Base-by-base conservation (phyloP, 2,113 vertebrate species). In the Channa argus region DNA sequence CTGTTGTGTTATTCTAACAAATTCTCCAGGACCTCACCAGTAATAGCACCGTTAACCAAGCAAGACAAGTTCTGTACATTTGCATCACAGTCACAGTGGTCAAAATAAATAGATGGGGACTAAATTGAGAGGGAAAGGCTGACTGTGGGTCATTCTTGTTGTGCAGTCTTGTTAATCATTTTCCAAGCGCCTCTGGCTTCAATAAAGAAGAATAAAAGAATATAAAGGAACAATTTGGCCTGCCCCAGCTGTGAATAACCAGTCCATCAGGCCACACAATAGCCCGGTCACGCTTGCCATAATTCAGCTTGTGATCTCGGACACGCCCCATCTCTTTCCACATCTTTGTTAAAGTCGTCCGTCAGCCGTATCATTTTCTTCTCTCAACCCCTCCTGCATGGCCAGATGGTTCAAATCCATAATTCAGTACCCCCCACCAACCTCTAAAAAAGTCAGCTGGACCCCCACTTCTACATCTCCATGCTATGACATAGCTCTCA, bases 341-440 rank as follows among this genome's bases (percentile, higher is more conserved):
- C 93, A 71, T 90, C 93, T 95, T 94, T 95, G 94, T 95, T 96
- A 97, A 96, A 96, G 95, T 93, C 87, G 88, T 91, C 93, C 93
- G 93, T 96, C 96, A 95, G 94, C 58, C 92, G 83, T 87, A 92
- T 88, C 82, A 83, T 92, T 87, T 82, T 55, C 84, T 79, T 78
- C 55, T 68, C 78, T 73, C 68, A 62, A 9, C 74, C 80, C 80
- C 63, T 84, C 79, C 79, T 58, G 87, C 90, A 79, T 68, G 80
- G 93, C 95, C 97, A 99, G 97, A 98, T 98, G 97, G 97, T 95
- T 95, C 93, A 86, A 98, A 99, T 99, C 96, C 96, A 98, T 98
- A 99, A 98, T 97, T 96, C 94, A 96, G 4, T 7, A 41, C 39
- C 39, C 39, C 24, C 93, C 92, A 74, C 92, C 94, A 94, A 85